Base-by-base conservation (phyloP, 2,113 vertebrate genomes). In the Cheirogaleus medius region DNA sequence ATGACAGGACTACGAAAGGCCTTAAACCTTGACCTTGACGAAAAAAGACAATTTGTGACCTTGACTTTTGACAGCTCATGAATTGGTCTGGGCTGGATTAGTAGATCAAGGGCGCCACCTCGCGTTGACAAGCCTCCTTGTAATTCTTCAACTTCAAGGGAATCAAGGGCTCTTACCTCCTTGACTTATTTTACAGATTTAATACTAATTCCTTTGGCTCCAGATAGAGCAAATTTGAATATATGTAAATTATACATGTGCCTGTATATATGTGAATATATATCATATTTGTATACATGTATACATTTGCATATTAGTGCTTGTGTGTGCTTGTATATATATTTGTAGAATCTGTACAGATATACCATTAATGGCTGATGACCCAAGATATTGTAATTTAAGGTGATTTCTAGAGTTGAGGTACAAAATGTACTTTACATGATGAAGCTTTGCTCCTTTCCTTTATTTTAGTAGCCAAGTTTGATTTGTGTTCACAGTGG, bases 1-100 rank as follows among this genome's bases (percentile, higher is more conserved):
- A 98, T 98, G 98, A 98, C 98, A 99, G 98, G 94, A 98, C 97
- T 93, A 98, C 97, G 91, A 98, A 98, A 99, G 98, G 98, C 98
- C 98, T 97, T 98, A 99, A 99, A 99, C 98, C 99, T 99, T 99
- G 99, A 99, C 99, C 99, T 99, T 99, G 99, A 98, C 27, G 63
- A 98, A 98, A 98, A 98, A 94, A 98, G 97, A 96, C 98, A 97
- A 98, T 99, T 98, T 99, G 98, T 99, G 99, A 99, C 99, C 99
- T 99, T 99, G 99, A 99, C 99, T 99, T 99, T 98, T 99, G 98
- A 99, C 99, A 99, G 98, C 98, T 98, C 98, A 95, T 47, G 87
- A 96, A 95, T 97, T 97, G 98, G 94, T 87, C 97, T 98, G 11
- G 68, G 82, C 88, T 29, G 96, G 96, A 99, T 99, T 98, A 95